Evolutionary conservation across 2,888 invertebrate genomes (phyloP).

Genomic region (Drosophila lutescens): DNA sequence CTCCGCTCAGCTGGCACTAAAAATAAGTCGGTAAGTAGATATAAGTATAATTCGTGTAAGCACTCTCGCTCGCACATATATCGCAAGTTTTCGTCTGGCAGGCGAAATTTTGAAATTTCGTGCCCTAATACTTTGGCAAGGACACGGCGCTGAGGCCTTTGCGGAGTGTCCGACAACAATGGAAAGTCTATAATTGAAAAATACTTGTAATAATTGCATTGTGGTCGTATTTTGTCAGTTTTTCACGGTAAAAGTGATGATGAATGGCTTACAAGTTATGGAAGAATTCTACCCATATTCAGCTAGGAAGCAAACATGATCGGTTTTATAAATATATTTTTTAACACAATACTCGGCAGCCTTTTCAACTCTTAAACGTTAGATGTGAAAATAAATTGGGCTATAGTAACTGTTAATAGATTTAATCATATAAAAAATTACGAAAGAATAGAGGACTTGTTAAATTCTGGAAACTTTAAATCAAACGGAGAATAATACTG

Average conservation of each 20-base stretch:
- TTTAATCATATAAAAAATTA: no score
- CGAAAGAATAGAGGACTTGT: no score
- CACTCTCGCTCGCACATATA: constrained; percentile 3
- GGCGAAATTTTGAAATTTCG: constrained; percentile 45
- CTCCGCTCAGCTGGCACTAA: constrained; percentile 67
- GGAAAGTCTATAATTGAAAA: constrained; percentile 65
- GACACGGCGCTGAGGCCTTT: constrained; percentile 34
- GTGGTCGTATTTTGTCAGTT: constrained; percentile 3
- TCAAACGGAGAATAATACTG: no score
- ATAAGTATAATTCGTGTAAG: constrained; percentile 25
- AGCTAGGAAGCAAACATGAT: no score
- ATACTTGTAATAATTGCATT: constrained; percentile 69
- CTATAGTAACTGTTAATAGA: no score
- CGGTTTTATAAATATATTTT: no score
- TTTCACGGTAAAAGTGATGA: constrained; percentile 1
- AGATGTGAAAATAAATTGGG: no score
- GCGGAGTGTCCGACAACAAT: constrained; percentile 30
- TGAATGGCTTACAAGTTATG: not conserved
- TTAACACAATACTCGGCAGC: no score
- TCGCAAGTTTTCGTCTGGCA: constrained; percentile 26
- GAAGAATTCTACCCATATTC: no score
- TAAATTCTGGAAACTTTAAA: no score
- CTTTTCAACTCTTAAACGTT: no score
- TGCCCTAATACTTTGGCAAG: constrained; percentile 62
- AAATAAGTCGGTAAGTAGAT: constrained; percentile 48